Evolutionary conservation across 2,797 vertebrate species (phyloP).

Genomic region (Phrynocephalus forsythii): DNA sequence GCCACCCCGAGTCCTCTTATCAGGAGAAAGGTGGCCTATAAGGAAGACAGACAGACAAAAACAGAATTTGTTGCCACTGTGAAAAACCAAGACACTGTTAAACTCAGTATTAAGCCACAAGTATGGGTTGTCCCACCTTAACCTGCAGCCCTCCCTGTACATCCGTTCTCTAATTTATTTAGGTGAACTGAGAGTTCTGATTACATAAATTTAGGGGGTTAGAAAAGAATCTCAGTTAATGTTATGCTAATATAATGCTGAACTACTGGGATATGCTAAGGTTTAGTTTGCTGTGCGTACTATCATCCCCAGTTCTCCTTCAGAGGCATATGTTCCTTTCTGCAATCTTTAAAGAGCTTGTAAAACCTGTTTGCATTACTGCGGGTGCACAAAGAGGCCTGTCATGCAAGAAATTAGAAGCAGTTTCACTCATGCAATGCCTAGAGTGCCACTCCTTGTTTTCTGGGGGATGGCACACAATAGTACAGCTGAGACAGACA

Average conservation of each 20-base stretch:
- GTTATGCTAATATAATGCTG: background rate
- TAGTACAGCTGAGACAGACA: conserved; percentile 44
- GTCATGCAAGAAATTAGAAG: conserved; percentile 68
- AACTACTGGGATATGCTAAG: conserved; percentile 7
- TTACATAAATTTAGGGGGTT: background rate
- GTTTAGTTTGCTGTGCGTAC: conserved; percentile 57
- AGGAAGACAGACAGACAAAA: background rate
- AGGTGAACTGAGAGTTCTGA: background rate
- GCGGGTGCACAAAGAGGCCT: conserved; percentile 80
- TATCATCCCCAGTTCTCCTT: conserved; percentile 12
- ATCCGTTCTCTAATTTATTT: background rate
- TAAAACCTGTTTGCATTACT: conserved; percentile 90
- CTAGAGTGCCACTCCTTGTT: conserved; percentile 75
- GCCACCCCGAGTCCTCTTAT: too few relatives aligned
- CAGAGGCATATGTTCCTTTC: conserved; percentile 45
- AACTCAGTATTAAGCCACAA: background rate
- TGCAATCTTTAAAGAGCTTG: conserved; percentile 80
- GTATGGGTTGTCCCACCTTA: background rate
- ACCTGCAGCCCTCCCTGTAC: background rate
- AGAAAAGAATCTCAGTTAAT: background rate
- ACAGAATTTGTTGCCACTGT: background rate
- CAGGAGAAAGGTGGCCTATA: too few relatives aligned
- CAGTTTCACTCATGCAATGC: conserved; percentile 61
- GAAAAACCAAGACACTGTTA: background rate
- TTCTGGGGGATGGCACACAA: conserved; percentile 66